Conservation (phyloP, 2,797 vertebrate species). For the Stomatorhinus walkeri region DNA sequence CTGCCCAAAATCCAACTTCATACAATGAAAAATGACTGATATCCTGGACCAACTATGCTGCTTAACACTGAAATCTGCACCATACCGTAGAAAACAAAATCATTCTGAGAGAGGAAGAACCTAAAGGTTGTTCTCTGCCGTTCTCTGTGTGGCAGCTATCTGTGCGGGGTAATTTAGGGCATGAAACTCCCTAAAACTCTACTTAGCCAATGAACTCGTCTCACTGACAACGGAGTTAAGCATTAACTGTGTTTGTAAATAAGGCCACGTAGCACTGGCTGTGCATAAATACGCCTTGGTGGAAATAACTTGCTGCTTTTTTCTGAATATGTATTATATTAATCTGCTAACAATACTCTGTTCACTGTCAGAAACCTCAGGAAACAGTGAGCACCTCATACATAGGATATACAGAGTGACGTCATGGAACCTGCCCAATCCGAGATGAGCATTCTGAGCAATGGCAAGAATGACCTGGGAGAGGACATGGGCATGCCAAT, state of each 20-base stretch:
- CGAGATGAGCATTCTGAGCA: slow-evolving; percentile 82
- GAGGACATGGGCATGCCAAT: slow-evolving; percentile 51
- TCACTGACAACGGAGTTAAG: neutral
- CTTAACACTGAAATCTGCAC: neutral
- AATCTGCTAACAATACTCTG: neutral
- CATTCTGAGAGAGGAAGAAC: neutral
- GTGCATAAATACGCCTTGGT: neutral
- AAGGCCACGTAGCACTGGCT: neutral
- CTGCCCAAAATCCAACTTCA: neutral
- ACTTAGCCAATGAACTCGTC: neutral
- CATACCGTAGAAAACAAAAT: neutral
- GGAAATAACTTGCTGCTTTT: neutral
- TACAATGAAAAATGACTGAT: neutral
- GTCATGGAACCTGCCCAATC: slow-evolving; percentile 71
- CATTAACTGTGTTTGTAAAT: neutral
- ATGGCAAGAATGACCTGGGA: slow-evolving; percentile 66
- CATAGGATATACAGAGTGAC: neutral
- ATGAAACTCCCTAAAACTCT: neutral
- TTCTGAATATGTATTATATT: neutral
- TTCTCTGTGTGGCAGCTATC: neutral
- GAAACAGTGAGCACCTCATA: neutral
- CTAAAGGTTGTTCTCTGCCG: neutral
- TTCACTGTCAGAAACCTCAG: slow-evolving; percentile 8
- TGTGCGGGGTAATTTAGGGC: neutral
- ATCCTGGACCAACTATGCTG: neutral